Percentiles rank a stretch among this genome's conserved stretches.
Evolutionary conservation across 2,888 invertebrate genomes (phyloP).

Genomic region (Trichogramma dendrolimi): DNA sequence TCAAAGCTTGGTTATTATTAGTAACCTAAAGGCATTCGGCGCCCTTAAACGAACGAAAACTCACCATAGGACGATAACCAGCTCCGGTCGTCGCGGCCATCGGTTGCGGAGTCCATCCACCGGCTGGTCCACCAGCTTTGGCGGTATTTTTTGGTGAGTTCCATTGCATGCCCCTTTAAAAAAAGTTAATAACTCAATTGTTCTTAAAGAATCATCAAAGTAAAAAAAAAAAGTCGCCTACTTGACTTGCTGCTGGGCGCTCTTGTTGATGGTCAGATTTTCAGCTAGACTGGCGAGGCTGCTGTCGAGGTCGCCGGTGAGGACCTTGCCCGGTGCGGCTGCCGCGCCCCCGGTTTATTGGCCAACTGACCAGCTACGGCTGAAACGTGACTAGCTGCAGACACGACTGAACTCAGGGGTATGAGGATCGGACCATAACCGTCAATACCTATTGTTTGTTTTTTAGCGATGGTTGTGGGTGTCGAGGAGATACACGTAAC

Average conservation of each 20-base stretch:
- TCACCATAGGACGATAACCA: conserved; percentile 84
- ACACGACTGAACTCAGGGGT: conserved; percentile 49
- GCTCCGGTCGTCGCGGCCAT: conserved; percentile 85
- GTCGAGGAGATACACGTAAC: conserved; percentile 19
- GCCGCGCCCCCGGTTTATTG: conserved; percentile 51
- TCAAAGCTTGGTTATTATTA: neutral
- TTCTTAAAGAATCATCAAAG: neutral
- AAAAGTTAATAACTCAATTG: conserved; percentile 1
- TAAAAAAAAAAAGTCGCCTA: conserved; percentile 54
- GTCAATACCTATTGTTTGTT: conserved; percentile 60
- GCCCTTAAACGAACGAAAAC: conserved; percentile 33
- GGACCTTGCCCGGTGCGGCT: conserved; percentile 65
- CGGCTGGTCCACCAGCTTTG: conserved; percentile 65
- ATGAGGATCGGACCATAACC: conserved; percentile 70
- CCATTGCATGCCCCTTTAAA: conserved; percentile 79
- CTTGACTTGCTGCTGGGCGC: conserved; percentile 66
- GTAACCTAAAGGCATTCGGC: too few relatives aligned
- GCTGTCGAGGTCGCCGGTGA: conserved; percentile 90
- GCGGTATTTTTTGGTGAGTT: conserved; percentile 84
- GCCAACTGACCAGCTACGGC: conserved; percentile 45
- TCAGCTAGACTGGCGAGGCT: conserved; percentile 90
- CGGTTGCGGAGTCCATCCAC: conserved; percentile 82
- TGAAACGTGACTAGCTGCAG: conserved; percentile 46
- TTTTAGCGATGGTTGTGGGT: conserved; percentile 18
- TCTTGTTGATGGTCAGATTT: conserved; percentile 84